Evolutionary conservation across 2,888 invertebrate species (phyloP), one percentile per base, ranked within the genome.

Genomic region (Acrobasis repandana): DNA sequence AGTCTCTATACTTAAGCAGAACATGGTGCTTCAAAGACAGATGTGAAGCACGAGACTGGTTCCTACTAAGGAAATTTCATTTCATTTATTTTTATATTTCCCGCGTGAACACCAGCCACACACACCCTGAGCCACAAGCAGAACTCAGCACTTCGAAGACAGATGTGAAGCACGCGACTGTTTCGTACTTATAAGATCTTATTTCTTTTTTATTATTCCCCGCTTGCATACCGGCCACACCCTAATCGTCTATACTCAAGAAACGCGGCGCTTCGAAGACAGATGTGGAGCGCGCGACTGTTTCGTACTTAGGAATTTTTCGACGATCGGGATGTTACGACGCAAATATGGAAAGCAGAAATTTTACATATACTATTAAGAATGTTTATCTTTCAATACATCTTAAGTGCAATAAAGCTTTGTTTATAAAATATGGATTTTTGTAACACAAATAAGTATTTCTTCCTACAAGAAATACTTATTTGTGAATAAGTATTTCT

Each of bases 261-360:
- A 47, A 46, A 43, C 51, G 52, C 52, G 82, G 82, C 81, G 80
- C 77, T 79, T 77, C 64, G 61, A 75, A 82, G 83, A 83, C 74
- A 81, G 78, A 83, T 83, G 84, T 82, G 76, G 67, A 70, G 67
- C 60, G 75, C 78, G 79, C 73, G 77, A 75, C 68, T 67, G 67
- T 63, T 60, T 61, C 62, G 52, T 47, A 33, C 48, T 48, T 48
- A 15, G 48, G 48, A 47, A 48, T 34, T 48, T 34, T 48, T 47
- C 57, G 34, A 58, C 47, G 47, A 48, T 36, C 34, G 36, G 18
- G 20, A 38, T 10, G 38, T 54, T 16, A 54, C 38, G 38, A 38
- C 38, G n/a, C 38, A 20, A 54, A 54, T 54, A 54, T 54, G 38
- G 38, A 54, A 54, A 54, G 11, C 38, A 20, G 51, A 34, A 9